Percentiles rank a stretch among this genome's conserved stretches.
These are phyloP conservation scores for Azemiops feae DNA, from an alignment of 2,113 vertebrate species.

Conservation along the genomic window DNA sequence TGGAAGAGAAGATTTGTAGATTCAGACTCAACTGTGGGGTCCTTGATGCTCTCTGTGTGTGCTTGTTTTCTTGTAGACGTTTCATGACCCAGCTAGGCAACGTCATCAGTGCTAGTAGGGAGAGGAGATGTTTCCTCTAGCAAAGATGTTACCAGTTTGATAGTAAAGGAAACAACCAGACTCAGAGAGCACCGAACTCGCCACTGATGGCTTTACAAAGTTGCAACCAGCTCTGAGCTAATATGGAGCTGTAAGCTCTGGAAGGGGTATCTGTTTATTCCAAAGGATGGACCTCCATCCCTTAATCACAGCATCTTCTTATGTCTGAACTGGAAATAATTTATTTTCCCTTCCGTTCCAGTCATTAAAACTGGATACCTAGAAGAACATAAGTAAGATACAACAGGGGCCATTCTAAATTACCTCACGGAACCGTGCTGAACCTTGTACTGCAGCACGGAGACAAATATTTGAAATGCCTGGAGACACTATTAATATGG, in stretches of 20 bases:
- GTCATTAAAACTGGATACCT: background rate
- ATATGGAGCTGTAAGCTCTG: too few species aligned
- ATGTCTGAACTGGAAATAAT: background rate
- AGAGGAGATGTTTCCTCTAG: background rate
- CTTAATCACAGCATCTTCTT: background rate
- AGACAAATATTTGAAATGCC: background rate
- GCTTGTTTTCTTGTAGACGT: background rate
- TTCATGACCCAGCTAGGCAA: background rate
- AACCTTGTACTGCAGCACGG: background rate
- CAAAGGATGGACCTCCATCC: background rate
- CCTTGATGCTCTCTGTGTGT: background rate
- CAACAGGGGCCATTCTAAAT: background rate
- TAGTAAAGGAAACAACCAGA: too few species aligned
- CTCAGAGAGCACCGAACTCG: too few species aligned
- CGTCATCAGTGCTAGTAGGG: background rate
- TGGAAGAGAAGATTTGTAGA: background rate
- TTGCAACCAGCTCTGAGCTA: too few species aligned
- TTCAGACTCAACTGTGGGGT: background rate
- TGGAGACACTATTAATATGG: background rate
- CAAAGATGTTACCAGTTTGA: background rate
- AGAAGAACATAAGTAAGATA: background rate
- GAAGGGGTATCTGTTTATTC: background rate
- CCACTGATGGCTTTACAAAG: background rate
- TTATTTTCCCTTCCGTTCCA: background rate
- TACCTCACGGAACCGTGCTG: background rate